Percentiles rank a stretch among this genome's conserved stretches.
Evolutionary conservation across 2,888 invertebrate species (phyloP).

Genomic region (Campoplex capitator): DNA sequence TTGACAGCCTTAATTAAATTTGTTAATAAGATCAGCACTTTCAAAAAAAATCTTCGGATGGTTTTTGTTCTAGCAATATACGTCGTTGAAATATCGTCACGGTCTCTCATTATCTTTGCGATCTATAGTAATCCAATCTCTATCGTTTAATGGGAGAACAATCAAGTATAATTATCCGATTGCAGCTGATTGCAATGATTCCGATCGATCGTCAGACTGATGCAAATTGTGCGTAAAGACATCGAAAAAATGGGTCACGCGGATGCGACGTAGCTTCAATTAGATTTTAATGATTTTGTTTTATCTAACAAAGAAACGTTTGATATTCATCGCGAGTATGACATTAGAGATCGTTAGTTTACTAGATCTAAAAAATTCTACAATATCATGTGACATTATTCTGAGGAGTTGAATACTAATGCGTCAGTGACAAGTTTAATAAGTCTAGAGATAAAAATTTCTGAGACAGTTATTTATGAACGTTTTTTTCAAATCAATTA

Average conservation of each 20-base stretch:
- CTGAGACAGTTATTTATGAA: neutral
- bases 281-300: conserved; percentile 37
- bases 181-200: conserved; percentile 54
- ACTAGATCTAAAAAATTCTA: neutral
- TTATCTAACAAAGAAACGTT: conserved; percentile 43
- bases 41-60: neutral
- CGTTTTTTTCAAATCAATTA: neutral
- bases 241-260: conserved; percentile 17
- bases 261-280: conserved; percentile 10
- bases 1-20: neutral
- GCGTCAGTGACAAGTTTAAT: conserved; percentile 1
- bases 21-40: neutral
- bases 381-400: neutral
- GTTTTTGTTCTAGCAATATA: neutral
- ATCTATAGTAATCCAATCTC: conserved; percentile 20
- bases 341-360: conserved; percentile 61
- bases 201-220: conserved; percentile 41
- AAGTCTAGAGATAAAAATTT: neutral
- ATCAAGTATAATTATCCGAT: conserved; percentile 44
- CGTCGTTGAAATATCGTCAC: neutral
- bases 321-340: conserved; percentile 42
- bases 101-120: neutral
- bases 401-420: neutral
- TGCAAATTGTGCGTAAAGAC: conserved; percentile 53
- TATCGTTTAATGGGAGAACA: conserved; percentile 45